Evolutionary conservation across 1,140 invertebrate genomes (phyloP).

Genomic region (Solenopsis invicta): DNA sequence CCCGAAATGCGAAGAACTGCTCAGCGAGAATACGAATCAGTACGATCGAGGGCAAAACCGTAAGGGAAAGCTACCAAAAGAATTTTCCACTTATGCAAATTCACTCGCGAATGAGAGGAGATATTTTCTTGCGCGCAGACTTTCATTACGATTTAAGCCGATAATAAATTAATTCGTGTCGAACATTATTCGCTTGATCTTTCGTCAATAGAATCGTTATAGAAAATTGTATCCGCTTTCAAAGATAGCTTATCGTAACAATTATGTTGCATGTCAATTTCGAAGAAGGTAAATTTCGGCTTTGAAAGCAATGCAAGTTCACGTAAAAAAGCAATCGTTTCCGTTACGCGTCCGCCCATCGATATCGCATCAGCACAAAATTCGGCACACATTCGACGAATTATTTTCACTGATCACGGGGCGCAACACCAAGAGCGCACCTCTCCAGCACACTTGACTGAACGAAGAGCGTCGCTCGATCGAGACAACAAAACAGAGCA

Average conservation of each 20-base stretch:
- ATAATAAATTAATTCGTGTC: neutral
- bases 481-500: neutral
- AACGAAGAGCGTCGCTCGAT: neutral
- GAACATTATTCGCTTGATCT: neutral
- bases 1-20: neutral
- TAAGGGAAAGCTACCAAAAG: neutral
- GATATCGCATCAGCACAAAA: conserved; percentile 41
- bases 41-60: neutral
- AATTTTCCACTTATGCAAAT: neutral
- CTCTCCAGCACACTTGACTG: conserved; percentile 29
- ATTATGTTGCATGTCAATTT: neutral
- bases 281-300: neutral
- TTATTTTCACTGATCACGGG: conserved; percentile 41
- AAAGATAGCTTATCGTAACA: neutral
- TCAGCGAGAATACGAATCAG: neutral
- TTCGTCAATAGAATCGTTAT: no score
- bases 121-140: conserved; percentile 20
- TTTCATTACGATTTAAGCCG: neutral
- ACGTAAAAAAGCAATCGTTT: conserved; percentile 14
- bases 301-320: neutral
- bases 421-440: neutral
- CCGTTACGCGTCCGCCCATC: neutral
- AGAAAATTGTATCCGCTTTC: neutral
- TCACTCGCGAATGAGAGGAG: neutral
- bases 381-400: conserved; percentile 31